Percentiles rank a stretch among this genome's conserved stretches.
Conservation (phyloP, 2,888 invertebrate genomes). For the Leptothorax acervorum region DNA sequence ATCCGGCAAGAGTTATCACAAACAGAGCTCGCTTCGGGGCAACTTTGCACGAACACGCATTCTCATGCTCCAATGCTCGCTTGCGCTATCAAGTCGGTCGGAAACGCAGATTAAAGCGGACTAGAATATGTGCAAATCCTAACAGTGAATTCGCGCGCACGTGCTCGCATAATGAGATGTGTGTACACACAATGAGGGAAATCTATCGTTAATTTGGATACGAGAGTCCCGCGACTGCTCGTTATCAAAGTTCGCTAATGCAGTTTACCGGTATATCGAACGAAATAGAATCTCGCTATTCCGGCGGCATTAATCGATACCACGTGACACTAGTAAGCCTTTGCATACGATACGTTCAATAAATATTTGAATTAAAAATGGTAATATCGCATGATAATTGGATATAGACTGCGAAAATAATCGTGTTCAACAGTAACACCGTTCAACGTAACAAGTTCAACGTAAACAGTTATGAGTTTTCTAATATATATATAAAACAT, state of each 20-base stretch:
- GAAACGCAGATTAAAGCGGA: conserved; percentile 16
- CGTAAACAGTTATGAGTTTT: background rate
- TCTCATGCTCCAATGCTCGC: conserved; percentile 38
- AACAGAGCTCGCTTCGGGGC: conserved; percentile 25
- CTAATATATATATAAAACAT: background rate
- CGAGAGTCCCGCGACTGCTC: conserved; percentile 12
- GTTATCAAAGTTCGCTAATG: conserved; percentile 27
- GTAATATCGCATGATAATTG: background rate
- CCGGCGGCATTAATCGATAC: background rate
- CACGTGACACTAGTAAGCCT: background rate
- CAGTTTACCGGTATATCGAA: conserved; percentile 24
- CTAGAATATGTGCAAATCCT: conserved; percentile 21
- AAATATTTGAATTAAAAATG: conserved; percentile 2
- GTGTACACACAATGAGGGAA: conserved; percentile 1
- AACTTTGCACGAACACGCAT: conserved; percentile 34
- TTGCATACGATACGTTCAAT: background rate
- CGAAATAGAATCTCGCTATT: background rate
- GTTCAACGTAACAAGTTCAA: no score
- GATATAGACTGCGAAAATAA: background rate
- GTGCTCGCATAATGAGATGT: conserved; percentile 44
- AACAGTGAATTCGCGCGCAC: conserved; percentile 23
- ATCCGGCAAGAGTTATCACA: conserved; percentile 50
- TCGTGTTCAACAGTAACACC: no score
- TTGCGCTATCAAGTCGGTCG: conserved; percentile 45
- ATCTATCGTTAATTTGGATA: conserved; percentile 43